Conservation (phyloP, 2,888 invertebrate species). For the Drosophila percnosoma region DNA sequence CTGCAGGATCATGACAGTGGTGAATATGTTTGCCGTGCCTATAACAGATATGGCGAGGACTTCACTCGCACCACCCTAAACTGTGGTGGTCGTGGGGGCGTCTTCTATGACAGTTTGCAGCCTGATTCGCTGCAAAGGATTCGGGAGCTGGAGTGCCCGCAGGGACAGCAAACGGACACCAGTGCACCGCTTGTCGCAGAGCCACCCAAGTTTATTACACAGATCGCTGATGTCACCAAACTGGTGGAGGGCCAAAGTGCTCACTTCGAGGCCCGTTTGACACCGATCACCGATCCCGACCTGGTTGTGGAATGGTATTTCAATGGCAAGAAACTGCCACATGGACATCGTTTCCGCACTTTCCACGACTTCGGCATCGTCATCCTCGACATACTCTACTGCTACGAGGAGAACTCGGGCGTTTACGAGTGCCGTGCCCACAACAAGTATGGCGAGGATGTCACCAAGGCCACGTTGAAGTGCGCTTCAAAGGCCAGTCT, state of each 20-base stretch:
- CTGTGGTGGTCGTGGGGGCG: conserved; percentile 93
- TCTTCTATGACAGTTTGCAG: conserved; percentile 94
- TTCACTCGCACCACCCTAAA: conserved; percentile 93
- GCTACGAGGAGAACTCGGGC: conserved; percentile 98
- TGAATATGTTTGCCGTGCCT: conserved; percentile 96
- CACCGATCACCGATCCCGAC: conserved; percentile 97
- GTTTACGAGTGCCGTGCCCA: conserved; percentile 96
- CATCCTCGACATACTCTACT: conserved; percentile 96
- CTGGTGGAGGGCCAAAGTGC: conserved; percentile 97
- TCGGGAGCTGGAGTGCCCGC: conserved; percentile 91
- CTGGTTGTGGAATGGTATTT: conserved; percentile 98
- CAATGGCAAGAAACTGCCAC: conserved; percentile 95
- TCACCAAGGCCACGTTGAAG: conserved; percentile 93
- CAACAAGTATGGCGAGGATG: conserved; percentile 95
- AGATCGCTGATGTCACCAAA: conserved; percentile 93
- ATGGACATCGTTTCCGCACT: conserved; percentile 98
- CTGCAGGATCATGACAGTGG: conserved; percentile 96
- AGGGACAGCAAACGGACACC: conserved; percentile 87
- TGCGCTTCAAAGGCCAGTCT: conserved; percentile 95
- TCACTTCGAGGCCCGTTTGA: conserved; percentile 95
- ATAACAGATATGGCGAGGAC: conserved; percentile 96
- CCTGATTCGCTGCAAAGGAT: conserved; percentile 95
- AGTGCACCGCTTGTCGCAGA: conserved; percentile 90
- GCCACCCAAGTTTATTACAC: conserved; percentile 95
- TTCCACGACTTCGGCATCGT: conserved; percentile 99